Percentiles rank a stretch among this genome's conserved stretches.
Conservation (phyloP, 1,140 invertebrate species). For the Caenorhabditis inopinata region DNA sequence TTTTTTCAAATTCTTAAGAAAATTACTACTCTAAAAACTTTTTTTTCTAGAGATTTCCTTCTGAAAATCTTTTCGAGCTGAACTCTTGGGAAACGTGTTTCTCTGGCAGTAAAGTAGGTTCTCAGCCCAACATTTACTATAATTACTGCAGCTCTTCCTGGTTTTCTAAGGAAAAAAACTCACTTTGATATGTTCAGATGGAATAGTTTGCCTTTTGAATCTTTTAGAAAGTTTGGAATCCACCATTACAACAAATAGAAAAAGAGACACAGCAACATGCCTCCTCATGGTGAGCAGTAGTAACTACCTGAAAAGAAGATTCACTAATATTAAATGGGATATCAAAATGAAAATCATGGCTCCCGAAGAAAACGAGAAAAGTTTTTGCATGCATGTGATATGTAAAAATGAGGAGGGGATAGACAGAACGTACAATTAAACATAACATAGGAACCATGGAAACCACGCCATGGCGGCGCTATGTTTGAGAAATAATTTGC, state of each 20-base stretch:
- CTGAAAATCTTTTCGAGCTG: too few relatives aligned
- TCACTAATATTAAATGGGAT: background rate
- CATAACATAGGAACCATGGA: slow-evolving; percentile 23
- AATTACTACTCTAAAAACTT: too few relatives aligned
- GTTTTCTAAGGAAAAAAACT: background rate
- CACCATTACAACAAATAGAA: background rate
- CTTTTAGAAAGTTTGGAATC: background rate
- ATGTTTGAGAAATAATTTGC: slow-evolving; percentile 28
- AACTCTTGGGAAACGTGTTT: too few relatives aligned
- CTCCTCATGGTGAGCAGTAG: background rate
- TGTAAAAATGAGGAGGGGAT: background rate
- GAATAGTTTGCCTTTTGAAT: background rate
- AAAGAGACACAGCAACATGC: slow-evolving; percentile 3
- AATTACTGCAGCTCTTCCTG: too few relatives aligned
- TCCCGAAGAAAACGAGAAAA: too few relatives aligned
- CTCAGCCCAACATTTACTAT: too few relatives aligned
- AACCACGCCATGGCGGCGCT: slow-evolving; percentile 18
- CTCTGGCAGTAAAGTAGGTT: too few relatives aligned
- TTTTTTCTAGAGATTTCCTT: too few relatives aligned
- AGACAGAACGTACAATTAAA: slow-evolving; percentile 33
- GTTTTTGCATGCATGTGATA: slow-evolving; percentile 16
- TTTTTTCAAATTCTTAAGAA: too few relatives aligned
- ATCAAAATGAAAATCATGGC: too few relatives aligned
- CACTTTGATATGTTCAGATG: slow-evolving; percentile 3
- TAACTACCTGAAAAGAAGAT: background rate